Evolutionary conservation across 2,797 vertebrate species (phyloP).

Genomic region (Diceros bicornis): DNA sequence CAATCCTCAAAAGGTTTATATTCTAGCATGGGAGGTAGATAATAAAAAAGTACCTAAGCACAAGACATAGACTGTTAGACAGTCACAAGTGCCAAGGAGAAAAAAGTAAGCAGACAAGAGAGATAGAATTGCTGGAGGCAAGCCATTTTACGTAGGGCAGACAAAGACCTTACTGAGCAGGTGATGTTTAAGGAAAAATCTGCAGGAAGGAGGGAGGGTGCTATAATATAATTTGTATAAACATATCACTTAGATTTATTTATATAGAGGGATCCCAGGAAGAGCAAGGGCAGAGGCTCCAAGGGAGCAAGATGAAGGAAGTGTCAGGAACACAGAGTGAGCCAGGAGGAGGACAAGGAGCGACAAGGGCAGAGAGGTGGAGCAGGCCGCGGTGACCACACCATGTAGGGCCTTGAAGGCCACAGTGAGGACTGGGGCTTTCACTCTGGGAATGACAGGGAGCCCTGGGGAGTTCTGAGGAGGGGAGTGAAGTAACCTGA

Average conservation of each 20-base stretch:
- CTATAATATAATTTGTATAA: neutral
- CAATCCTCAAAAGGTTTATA: neutral
- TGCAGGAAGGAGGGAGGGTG: neutral
- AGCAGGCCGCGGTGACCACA: neutral
- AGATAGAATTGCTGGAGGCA: neutral
- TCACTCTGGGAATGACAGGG: neutral
- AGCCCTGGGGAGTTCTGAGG: neutral
- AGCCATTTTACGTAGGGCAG: neutral
- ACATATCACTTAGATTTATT: neutral
- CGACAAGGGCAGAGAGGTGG: fast-evolving
- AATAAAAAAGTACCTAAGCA: neutral
- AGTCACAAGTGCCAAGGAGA: neutral
- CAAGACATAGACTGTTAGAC: neutral
- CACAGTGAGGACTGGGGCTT: too few species aligned
- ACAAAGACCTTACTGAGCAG: neutral
- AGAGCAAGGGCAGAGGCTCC: neutral
- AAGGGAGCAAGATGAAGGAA: fast-evolving
- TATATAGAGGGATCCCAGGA: neutral
- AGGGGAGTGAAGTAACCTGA: neutral
- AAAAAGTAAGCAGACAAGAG: neutral
- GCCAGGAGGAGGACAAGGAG: too few species aligned
- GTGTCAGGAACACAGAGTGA: neutral
- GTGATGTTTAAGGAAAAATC: neutral
- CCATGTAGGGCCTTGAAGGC: fast-evolving
- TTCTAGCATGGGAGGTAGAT: neutral